Evolutionary conservation across 2,797 vertebrate genomes (phyloP).

Genomic region (Cirrhinus molitorella): DNA sequence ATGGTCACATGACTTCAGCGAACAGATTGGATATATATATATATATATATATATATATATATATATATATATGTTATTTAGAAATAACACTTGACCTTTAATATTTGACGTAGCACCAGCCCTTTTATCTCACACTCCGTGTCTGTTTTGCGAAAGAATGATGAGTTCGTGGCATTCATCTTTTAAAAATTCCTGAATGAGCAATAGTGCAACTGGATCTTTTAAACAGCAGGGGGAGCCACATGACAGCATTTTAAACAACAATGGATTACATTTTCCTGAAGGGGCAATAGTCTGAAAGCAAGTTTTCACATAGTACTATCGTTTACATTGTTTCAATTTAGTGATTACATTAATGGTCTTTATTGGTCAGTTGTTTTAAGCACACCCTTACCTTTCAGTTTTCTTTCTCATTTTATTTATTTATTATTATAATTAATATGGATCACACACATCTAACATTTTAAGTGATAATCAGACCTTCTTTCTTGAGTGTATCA

Average conservation of each 20-base stretch:
- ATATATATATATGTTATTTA: no score
- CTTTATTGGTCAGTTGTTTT: not conserved
- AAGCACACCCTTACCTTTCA: not conserved
- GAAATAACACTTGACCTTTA: not conserved
- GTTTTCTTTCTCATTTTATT: not conserved
- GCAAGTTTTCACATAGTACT: not conserved
- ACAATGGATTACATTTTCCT: not conserved
- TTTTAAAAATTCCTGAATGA: not conserved
- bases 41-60: no score
- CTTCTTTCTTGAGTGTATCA: not conserved
- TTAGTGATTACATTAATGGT: not conserved
- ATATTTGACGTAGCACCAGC: no score
- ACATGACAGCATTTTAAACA: not conserved
- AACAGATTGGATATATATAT: no score
- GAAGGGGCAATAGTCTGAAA: not conserved
- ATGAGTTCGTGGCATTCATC: not conserved
- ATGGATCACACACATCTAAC: not conserved
- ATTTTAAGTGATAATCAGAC: not conserved
- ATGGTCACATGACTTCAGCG: no score
- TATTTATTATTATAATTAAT: not conserved
- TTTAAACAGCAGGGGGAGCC: conserved; percentile 50
- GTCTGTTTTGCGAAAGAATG: not conserved
- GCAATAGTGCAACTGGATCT: conserved; percentile 26
- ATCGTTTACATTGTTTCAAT: not conserved
- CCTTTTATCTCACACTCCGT: not conserved